Conservation (phyloP, 2,797 vertebrate genomes). For the Coendou prehensilis region DNA sequence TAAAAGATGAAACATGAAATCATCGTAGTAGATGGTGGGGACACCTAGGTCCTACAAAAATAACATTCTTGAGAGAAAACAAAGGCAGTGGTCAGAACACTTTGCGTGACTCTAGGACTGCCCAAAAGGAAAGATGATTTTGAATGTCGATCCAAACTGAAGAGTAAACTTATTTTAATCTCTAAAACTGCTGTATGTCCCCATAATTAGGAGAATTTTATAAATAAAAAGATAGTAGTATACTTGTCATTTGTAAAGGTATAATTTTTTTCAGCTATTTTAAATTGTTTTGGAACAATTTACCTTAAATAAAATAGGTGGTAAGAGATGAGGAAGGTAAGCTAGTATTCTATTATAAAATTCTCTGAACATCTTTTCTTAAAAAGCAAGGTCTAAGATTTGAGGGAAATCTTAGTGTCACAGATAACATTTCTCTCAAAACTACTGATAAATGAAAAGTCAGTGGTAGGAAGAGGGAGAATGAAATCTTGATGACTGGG, state of each 20-base stretch:
- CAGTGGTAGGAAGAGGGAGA: slow-evolving; percentile 8
- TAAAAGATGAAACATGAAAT: neutral
- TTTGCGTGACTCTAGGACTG: neutral
- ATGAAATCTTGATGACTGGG: slow-evolving; percentile 10
- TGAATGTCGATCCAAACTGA: neutral
- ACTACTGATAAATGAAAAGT: neutral
- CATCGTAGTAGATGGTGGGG: neutral
- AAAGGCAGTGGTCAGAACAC: neutral
- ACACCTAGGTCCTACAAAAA: neutral
- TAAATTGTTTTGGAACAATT: neutral
- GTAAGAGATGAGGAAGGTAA: neutral
- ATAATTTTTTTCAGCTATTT: slow-evolving; percentile 9
- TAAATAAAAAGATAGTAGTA: slow-evolving; percentile 25
- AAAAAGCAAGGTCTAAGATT: neutral
- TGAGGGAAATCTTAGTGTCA: slow-evolving; percentile 11
- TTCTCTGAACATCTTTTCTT: neutral
- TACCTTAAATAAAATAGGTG: slow-evolving; percentile 43
- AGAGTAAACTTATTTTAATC: neutral
- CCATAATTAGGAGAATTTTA: slow-evolving; percentile 35
- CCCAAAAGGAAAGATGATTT: neutral
- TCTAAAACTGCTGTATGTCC: neutral
- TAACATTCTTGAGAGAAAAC: neutral
- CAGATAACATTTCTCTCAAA: slow-evolving; percentile 39
- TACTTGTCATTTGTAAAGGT: neutral
- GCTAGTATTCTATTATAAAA: slow-evolving; percentile 16